phyloP scores from a whole-genome alignment of 2,113 vertebrate species.

The Lucifuga dentata region DNA sequence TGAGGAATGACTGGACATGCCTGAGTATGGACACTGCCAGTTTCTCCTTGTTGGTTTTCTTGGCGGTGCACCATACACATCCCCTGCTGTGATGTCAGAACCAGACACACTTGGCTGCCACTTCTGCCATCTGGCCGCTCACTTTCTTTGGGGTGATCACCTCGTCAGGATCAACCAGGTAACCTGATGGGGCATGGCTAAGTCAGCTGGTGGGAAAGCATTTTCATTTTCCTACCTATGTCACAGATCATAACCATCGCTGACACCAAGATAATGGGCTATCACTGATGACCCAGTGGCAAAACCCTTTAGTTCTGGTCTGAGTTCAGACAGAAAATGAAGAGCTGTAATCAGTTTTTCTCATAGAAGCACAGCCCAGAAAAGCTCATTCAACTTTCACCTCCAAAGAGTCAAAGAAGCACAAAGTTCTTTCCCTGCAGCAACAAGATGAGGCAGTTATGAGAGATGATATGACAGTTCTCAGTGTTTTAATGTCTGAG shows the following conservation, averaged over 20 bases:
- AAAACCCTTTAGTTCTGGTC: neutral
- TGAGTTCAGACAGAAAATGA: conserved; percentile 16
- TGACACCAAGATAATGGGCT: conserved; percentile 4
- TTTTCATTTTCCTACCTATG: conserved; percentile 21
- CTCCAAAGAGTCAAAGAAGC: conserved; percentile 23
- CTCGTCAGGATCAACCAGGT: conserved; percentile 49
- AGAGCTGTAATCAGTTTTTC: conserved; percentile 31
- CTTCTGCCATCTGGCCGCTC: conserved; percentile 56
- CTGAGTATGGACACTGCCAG: conserved; percentile 10
- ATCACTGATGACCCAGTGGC: neutral
- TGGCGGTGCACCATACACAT: neutral
- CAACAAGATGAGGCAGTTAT: conserved; percentile 18
- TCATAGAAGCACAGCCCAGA: neutral
- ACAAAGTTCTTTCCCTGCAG: conserved; percentile 18
- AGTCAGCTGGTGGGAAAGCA: conserved; percentile 12
- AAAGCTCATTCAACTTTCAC: conserved; percentile 44
- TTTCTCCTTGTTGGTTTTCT: conserved; percentile 28
- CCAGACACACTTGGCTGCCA: conserved; percentile 44
- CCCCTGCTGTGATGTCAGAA: conserved; percentile 17
- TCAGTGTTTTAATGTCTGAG: conserved; percentile 39
- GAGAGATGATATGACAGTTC: conserved; percentile 23
- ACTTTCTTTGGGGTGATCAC: conserved; percentile 20
- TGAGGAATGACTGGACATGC: conserved; percentile 16
- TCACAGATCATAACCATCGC: conserved; percentile 4
- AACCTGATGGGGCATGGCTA: conserved; percentile 8